Base-by-base conservation (phyloP, 1,140 invertebrate genomes). In the Cydia amplana region DNA sequence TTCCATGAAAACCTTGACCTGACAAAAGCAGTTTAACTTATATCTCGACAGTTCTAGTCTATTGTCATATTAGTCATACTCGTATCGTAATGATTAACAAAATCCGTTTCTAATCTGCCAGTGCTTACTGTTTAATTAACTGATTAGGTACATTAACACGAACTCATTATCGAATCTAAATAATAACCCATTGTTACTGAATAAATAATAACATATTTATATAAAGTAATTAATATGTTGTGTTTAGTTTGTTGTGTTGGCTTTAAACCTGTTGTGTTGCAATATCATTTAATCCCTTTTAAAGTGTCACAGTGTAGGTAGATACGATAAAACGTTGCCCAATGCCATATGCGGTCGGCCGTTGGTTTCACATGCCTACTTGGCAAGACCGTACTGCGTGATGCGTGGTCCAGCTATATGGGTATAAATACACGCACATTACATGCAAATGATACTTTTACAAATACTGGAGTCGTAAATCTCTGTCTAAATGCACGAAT, bases 311-410 rank as follows among this genome's bases (percentile, higher is more conserved):
- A 78, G 82, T 82, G 83, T 87, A 79, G 81, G 84, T 79, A 83
- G 80, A 78, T 76, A 79, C 81, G 81, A 84, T 86, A 85, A 84
- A 83, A 78, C 78, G 75, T 84, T 85, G 77, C 80, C 77, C 84
- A 89, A 88, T 85, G 80, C 84, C 84, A 81, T 82, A 83, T 80
- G 80, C 80, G 81, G 82, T 80, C 65, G 43, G 73, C 51, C 80
- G 81, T 76, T 79, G 72, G 81, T 82, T 85, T 83, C 75, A 80
- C 75, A 79, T 79, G 77, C 72, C 55, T 60, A 60, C 55, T 23
- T 60, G 55, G 55, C 20, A 60, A 60, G 49, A 18, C n/a, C 6
- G 49, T 51, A 51, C n/a, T 51, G 16, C 16, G 49, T 51, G 49
- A n/a, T 51, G 49, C 49, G n/a, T 60, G 20, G 55, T 60, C 16